Base-by-base conservation (phyloP, 1,140 invertebrate species). In the Lutraria rhynchaena region DNA sequence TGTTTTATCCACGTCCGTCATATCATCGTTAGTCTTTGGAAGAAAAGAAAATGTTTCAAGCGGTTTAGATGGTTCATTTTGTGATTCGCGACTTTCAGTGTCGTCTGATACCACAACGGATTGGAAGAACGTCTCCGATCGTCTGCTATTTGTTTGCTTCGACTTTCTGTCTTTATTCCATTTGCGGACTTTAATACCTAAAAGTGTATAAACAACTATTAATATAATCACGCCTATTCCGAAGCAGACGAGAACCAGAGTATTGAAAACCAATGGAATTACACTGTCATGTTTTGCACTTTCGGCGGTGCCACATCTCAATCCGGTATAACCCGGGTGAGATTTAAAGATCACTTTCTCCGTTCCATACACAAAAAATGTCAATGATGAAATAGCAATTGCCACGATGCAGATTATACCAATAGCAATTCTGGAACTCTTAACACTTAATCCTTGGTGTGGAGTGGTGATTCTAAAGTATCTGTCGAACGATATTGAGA, bases 401-500 rank as follows among this genome's bases (percentile, higher is more conserved):
- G 76, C 41, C 0, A 33, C 27, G 24, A n/a, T 29, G 33, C 51
- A 70, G 1, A 67, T 44, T 0, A 57, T 33, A 3, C 22, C 22
- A 11, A 80, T 44, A 15, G 63, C 63, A 49, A 80, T 27, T 44
- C 60, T 69, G 3, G 76, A 65, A 33, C 15, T 29, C 27, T 55
- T 69, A n/a, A 80, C 49, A 49, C 76, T 80, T 22, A 80, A 49
- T 17, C 76, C 76, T 24, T 80, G 76, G 24, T 80, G 76, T 24
- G 76, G 76, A 7, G 61, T 51, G 0, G 65, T 55, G 31, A 80
- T 80, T 65, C 76, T 44, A 4, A 80, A 51, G 41, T 70, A 80
- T 69, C 76, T 53, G 53, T 80, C 76, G 41, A 80, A 80, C 1
- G 76, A 80, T 31, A 80, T 80, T 33, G 53, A 80, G 33, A 80